Conservation (phyloP, 30 jellyfish, hydroid and myxozoan species). For the Clytia hemisphaerica region DNA sequence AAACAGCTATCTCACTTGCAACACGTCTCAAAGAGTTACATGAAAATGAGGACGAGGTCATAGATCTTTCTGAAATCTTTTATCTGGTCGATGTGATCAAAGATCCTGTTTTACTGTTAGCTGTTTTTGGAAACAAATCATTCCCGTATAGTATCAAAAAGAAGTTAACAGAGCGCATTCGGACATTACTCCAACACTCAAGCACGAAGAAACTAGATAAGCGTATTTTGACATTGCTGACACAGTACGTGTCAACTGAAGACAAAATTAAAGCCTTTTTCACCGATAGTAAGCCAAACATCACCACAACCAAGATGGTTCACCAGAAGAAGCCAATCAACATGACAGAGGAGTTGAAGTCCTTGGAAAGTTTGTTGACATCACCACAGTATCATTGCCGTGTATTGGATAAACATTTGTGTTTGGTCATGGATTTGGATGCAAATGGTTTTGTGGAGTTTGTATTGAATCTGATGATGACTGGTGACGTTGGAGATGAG, state of each 20-base stretch:
- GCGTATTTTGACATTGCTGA: not conserved
- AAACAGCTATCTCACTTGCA: conserved; percentile 14
- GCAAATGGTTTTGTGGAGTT: no score
- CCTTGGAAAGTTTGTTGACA: no score
- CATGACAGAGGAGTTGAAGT: no score
- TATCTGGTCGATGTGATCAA: conserved; percentile 16
- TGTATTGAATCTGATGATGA: no score
- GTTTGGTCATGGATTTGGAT: no score
- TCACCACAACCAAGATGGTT: no score
- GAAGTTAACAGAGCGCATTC: not conserved
- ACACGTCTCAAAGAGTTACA: conserved; percentile 16
- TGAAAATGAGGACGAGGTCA: conserved; percentile 6
- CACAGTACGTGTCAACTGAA: not conserved
- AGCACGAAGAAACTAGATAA: not conserved
- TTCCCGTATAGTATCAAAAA: not conserved
- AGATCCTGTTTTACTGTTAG: conserved; percentile 26
- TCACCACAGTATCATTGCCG: no score
- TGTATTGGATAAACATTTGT: no score
- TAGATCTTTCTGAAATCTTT: not conserved
- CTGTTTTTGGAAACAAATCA: conserved; percentile 1
- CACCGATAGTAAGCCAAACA: no score
- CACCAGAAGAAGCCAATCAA: no score
- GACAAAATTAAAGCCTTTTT: not conserved
- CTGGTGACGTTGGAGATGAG: no score
- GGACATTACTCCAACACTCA: not conserved